Evolutionary conservation across 2,888 invertebrate genomes (phyloP).

Genomic region (Philopedon plagiatum): DNA sequence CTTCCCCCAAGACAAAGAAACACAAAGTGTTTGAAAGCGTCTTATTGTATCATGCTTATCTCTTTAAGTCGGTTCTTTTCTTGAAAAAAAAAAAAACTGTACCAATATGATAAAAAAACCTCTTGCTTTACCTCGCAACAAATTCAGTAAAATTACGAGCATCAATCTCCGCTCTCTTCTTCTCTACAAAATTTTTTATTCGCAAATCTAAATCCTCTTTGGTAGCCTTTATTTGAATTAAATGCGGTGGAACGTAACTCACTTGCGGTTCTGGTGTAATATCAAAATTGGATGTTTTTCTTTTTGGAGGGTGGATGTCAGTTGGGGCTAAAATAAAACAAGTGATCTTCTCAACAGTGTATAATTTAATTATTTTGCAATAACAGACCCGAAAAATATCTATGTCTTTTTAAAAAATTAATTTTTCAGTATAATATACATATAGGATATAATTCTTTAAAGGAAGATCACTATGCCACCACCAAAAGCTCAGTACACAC

Average conservation of each 20-base stretch:
- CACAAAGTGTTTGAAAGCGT: too few relatives aligned
- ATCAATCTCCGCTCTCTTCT: conserved; percentile 84
- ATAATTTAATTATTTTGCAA: neutral
- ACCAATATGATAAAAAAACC: neutral
- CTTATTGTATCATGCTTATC: too few relatives aligned
- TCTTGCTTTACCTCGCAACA: conserved; percentile 60
- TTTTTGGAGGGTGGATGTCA: conserved; percentile 50
- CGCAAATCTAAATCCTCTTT: conserved; percentile 77
- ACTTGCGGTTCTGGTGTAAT: conserved; percentile 61
- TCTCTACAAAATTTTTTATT: conserved; percentile 81
- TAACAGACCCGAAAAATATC: too few relatives aligned
- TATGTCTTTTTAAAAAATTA: too few relatives aligned
- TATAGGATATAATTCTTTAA: too few relatives aligned
- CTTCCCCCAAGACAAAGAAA: too few relatives aligned
- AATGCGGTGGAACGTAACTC: conserved; percentile 66
- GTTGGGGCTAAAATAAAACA: conserved; percentile 51
- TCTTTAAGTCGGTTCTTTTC: too few relatives aligned
- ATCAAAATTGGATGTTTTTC: conserved; percentile 55
- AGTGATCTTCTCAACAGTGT: conserved; percentile 24
- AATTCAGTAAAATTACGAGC: conserved; percentile 83
- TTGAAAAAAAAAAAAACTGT: conserved; percentile 19
- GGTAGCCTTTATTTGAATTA: conserved; percentile 80
- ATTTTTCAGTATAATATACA: too few relatives aligned
- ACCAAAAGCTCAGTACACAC: too few relatives aligned
- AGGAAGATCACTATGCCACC: too few relatives aligned